phyloP scores from a whole-genome alignment of 2,113 vertebrate genomes.

The Pollachius pollachius region DNA sequence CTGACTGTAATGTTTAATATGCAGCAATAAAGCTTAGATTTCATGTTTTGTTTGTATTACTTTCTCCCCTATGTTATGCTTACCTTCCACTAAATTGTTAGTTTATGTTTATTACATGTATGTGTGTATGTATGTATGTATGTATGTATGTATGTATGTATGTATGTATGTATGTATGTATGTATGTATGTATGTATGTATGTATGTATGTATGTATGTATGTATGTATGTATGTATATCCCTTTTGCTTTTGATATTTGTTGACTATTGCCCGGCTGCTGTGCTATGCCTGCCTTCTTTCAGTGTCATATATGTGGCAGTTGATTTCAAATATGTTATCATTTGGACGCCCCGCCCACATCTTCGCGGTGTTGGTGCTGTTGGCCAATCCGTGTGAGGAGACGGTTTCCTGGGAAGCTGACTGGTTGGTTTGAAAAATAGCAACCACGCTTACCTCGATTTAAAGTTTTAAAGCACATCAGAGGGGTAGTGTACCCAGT shows the following conservation, averaged over 20 bases:
- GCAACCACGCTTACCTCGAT: conserved; percentile 27
- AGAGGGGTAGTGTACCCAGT: too few relatives aligned
- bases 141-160: too few relatives aligned
- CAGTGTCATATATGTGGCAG: not conserved
- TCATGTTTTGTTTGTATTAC: conserved; percentile 22
- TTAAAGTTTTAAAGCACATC: conserved; percentile 69
- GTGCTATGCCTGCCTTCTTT: too few relatives aligned
- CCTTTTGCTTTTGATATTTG: too few relatives aligned
- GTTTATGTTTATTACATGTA: too few relatives aligned
- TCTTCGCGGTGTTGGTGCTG: fast-evolving
- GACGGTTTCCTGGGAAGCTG: not conserved
- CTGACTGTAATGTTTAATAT: conserved; percentile 70
- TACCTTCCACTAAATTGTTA: too few relatives aligned
- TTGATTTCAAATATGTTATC: conserved; percentile 30
- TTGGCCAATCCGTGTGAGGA: conserved; percentile 56
- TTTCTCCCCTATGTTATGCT: not conserved
- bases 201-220: too few relatives aligned
- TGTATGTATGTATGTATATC: too few relatives aligned
- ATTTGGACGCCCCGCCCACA: conserved; percentile 5
- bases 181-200: too few relatives aligned
- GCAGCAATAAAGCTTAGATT: conserved; percentile 79
- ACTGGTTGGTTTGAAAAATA: conserved; percentile 74
- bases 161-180: too few relatives aligned
- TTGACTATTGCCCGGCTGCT: too few relatives aligned
- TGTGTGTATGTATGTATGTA: too few relatives aligned